Conservation (phyloP, 2,113 vertebrate species). For the Gallinago paraguaiae region DNA sequence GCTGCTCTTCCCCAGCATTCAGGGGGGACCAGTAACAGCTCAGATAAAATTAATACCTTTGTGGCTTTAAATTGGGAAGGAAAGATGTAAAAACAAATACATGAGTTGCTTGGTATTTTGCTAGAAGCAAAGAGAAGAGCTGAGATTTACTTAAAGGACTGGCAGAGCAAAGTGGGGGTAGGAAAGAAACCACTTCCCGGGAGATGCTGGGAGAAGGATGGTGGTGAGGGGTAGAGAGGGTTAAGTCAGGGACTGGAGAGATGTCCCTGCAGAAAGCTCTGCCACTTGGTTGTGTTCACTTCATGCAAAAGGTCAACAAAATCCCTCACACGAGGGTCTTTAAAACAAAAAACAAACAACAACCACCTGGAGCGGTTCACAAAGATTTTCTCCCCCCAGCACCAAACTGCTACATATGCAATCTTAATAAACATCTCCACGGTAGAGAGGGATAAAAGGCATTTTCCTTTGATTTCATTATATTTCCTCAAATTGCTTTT, state of each 20-base stretch:
- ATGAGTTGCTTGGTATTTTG: not conserved
- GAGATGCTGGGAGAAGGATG: not conserved
- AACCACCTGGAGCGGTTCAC: not conserved
- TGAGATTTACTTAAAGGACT: not conserved
- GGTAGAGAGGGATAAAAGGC: no score
- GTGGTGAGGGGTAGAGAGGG: not conserved
- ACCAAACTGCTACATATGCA: not conserved
- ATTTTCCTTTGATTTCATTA: not conserved
- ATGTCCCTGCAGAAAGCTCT: not conserved
- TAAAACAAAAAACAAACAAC: no score
- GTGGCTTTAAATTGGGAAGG: not conserved
- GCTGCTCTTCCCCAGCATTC: not conserved
- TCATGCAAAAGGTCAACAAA: conserved; percentile 35
- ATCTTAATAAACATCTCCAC: not conserved
- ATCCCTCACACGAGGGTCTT: not conserved
- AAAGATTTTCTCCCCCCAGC: not conserved
- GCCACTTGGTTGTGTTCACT: not conserved
- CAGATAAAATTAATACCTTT: not conserved
- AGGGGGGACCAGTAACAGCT: not conserved
- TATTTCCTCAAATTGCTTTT: conserved; percentile 74
- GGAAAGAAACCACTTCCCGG: not conserved
- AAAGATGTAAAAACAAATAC: not conserved
- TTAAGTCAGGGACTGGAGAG: not conserved
- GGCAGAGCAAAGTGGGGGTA: not conserved
- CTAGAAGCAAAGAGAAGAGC: not conserved